Evolutionary conservation across 2,113 vertebrate species (phyloP).

Genomic region (Canis aureus): DNA sequence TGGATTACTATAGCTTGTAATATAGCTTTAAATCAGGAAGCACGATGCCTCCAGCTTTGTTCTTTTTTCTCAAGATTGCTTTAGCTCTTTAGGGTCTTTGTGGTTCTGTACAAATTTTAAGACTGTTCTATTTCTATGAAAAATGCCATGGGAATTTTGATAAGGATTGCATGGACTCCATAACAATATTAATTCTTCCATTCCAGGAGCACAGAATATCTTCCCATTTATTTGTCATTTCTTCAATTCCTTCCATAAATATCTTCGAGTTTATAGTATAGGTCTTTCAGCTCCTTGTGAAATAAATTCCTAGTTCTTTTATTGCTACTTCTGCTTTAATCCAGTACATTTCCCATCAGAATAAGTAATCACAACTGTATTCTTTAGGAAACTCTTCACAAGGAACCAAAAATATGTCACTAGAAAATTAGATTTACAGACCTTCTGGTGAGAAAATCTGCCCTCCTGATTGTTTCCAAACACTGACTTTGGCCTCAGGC

Average conservation of each 20-base stretch:
- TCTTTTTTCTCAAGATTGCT: not conserved
- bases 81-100: not conserved
- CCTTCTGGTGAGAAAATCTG: conserved; percentile 24
- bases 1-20: not conserved
- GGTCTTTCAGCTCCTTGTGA: not conserved
- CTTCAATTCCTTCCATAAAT: not conserved
- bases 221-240: not conserved
- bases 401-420: conserved; percentile 3
- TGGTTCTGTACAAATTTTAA: not conserved
- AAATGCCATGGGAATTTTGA: not conserved
- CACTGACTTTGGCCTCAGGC: not conserved
- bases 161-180: not conserved
- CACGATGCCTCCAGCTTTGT: not conserved
- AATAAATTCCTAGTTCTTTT: not conserved
- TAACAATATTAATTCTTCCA: conserved; percentile 22
- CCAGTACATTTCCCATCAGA: not conserved
- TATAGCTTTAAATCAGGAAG: not conserved
- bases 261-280: not conserved
- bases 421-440: conserved; percentile 42
- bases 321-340: conserved; percentile 38
- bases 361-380: not conserved
- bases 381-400: conserved; percentile 41
- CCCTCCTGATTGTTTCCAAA: not conserved
- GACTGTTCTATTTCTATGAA: not conserved
- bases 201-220: not conserved